Evolutionary conservation across 30 jellyfish, hydroid and myxozoan genomes (phyloP), one percentile per base, ranked within the genome.

Genomic region (Hydractinia echinata): DNA sequence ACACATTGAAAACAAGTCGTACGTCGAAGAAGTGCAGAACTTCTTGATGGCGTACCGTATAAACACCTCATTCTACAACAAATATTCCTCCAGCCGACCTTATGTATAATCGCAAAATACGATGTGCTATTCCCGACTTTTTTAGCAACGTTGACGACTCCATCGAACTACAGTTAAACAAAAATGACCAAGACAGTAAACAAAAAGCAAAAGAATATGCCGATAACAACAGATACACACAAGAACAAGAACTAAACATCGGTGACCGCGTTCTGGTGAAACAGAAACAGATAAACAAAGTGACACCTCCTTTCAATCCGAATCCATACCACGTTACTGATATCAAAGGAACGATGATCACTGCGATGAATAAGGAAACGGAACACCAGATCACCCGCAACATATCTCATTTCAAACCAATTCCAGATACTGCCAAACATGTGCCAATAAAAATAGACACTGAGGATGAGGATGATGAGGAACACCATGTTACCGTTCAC

Each of bases 241-340:
- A 62, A 51, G 69, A 53, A 10, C 66, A 77, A 18, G 82, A 80
- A 72, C 67, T 62, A 70, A 80, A 80, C 52, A 39, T 62, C 48
- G 85, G 88, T 7, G 88, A 80, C 67, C 73, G 11, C 14, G 85
- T 80, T n/a, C 72, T 80, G 6, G 88, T 80, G 54, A 79, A 80
- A 66, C 82, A 80, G 71, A 62, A 76, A 58, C 5, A 53, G 39
- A 58, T 52, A 76, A 76, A 76, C 72, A 76, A 80, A 80, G 64
- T 80, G 88, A 80, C 85, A 80, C 30, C 51, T 14, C 66, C 88
- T 55, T 80, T 77, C 62, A 53, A 55, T 55, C 78, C 21, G 81
- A 77, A 53, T 55, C 85, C 85, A 54, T 77, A 77, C 85, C 44
- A 30, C 44, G 44, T 30, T 30, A 30, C 44, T 30, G 44, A 30